Base-by-base conservation (phyloP, 2,113 vertebrate species). In the Erinaceus europaeus region DNA sequence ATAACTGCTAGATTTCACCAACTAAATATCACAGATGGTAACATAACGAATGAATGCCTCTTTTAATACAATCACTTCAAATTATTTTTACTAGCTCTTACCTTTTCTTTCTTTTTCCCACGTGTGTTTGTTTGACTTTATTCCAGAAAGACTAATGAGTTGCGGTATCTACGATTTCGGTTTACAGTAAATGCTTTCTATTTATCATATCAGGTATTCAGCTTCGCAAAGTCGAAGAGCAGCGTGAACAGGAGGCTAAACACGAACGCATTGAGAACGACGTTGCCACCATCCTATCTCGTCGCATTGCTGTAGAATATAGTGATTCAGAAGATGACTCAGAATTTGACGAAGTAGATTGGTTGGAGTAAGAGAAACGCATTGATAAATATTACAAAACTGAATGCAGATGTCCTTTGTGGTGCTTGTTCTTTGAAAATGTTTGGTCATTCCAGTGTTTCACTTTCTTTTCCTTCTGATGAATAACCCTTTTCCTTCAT, bases 271-370 rank as follows among this genome's bases (percentile, higher is more conserved):
- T 99, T 7, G 99, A 99, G 88, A 99, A 99, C 1, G 99, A 99
- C 2, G 99, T 99, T 32, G 99, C 99, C 95, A 99, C 99, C 62
- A 99, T 99, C 94, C 96, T 99, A 64, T 99, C 99, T 1, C 98
- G 99, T 25, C 98, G 99, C 86, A 99, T 99, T 72, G 99, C 99
- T 9, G 99, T 99, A 93, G 99, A 99, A 68, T 99, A 99, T 93
- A 99, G 99, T 1, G 99, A 99, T 95, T 99, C 99, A 0, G 99
- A 99, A 95, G 99, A 99, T 40, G 99, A 99, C 89, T 99, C 98
- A 0, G 99, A 99, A 94, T 99, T 99, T 29, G 99, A 99, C 86
- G 99, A 99, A 97, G 99, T 99, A 59, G 99, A 99, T 96, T 99
- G 99, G 99, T 97, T 99, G 97, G 99, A 99, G 96, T 99, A 96